Conservation (phyloP, 2,797 vertebrate species). For the Decapterus maruadsi region DNA sequence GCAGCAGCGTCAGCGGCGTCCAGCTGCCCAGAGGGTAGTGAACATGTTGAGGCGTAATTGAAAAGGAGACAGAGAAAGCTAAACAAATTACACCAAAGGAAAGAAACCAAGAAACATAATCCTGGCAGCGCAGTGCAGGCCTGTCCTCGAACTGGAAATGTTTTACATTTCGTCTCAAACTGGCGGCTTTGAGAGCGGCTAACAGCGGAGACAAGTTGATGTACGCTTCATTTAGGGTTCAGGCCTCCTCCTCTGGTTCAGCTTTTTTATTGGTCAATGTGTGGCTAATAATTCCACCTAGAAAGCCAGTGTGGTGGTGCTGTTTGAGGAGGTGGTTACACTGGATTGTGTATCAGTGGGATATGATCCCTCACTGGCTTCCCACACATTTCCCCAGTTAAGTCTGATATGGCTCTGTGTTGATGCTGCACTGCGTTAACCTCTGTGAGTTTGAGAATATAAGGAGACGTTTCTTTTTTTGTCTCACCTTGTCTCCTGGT, state of each 20-base stretch:
- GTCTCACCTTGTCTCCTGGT: constrained; percentile 92
- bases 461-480: background rate
- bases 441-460: background rate
- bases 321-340: constrained; percentile 3
- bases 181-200: constrained; percentile 59
- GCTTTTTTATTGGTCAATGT: constrained; percentile 17
- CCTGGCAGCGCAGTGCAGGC: constrained; percentile 38
- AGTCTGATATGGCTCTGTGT: background rate
- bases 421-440: background rate
- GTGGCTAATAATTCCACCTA: constrained; percentile 11
- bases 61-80: constrained; percentile 72
- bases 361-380: constrained; percentile 6
- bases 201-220: constrained; percentile 14
- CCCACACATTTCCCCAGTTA: background rate
- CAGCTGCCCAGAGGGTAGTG: constrained; percentile 64
- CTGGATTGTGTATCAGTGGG: background rate
- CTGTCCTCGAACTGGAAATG: constrained; percentile 61
- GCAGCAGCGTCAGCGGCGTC: constrained; percentile 60
- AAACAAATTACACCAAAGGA: constrained; percentile 78
- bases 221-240: constrained; percentile 5
- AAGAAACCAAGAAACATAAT: constrained; percentile 65
- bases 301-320: constrained; percentile 1
- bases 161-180: constrained; percentile 64
- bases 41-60: constrained; percentile 70
- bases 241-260: background rate